phyloP scores from a whole-genome alignment of 2,888 invertebrate species.

The Cryptus viduatorius region DNA sequence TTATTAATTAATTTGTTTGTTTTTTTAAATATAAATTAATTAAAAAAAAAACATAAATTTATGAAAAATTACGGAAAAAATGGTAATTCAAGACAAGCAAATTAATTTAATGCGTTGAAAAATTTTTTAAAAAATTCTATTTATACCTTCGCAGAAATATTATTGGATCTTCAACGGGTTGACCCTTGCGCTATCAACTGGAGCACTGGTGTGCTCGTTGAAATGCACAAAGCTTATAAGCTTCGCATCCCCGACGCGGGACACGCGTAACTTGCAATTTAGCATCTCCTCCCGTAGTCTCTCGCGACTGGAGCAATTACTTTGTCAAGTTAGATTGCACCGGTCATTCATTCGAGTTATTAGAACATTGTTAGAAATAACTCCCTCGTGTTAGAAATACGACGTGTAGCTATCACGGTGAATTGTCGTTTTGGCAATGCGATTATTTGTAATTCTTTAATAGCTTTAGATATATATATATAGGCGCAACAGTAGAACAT shows the following conservation, averaged over 20 bases:
- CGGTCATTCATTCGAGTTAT: constrained; percentile 49
- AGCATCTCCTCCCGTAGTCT: constrained; percentile 57
- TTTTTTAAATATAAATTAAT: neutral
- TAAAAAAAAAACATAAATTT: neutral
- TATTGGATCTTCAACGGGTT: constrained; percentile 14
- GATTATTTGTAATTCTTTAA: neutral
- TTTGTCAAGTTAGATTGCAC: constrained; percentile 67
- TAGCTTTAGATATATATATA: neutral
- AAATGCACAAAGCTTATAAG: constrained; percentile 65
- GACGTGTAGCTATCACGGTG: neutral
- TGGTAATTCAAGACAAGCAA: neutral
- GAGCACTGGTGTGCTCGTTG: constrained; percentile 61
- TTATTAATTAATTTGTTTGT: neutral
- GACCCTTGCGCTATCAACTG: constrained; percentile 50
- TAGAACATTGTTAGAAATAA: constrained; percentile 6
- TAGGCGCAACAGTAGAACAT: too few relatives aligned
- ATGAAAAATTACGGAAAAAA: neutral
- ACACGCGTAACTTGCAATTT: constrained; percentile 65
- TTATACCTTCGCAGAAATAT: constrained; percentile 48
- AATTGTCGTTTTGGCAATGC: neutral
- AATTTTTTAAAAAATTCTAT: neutral
- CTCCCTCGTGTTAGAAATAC: constrained; percentile 46
- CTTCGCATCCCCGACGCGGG: constrained; percentile 40
- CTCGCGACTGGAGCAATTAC: constrained; percentile 68
- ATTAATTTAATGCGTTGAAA: neutral